Evolutionary conservation across 2,113 vertebrate genomes (phyloP), one percentile per base, ranked within the genome.

Genomic region (human): DNA sequence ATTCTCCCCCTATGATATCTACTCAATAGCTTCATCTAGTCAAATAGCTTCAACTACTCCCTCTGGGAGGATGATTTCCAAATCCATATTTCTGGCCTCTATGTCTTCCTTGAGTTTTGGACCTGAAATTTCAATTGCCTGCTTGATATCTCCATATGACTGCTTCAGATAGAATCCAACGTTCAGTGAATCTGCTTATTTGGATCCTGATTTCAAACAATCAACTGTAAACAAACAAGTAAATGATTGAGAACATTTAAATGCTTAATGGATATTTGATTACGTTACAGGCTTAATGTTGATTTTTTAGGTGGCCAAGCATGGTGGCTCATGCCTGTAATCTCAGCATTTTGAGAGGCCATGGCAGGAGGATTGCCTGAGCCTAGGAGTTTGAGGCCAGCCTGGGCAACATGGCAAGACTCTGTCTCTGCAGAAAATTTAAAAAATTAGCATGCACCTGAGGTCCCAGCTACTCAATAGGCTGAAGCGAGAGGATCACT

Each of bases 81-180:
- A 75, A 94, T 59, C 66, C 48, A 2, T 82, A 91, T 94, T 82
- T 91, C 88, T 96, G 70, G 48, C 32, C 25, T 59, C 70, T 89
- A 73, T 35, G 2, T 80, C 64, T 93, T 95, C 23, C 32, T 91
- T 85, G 81, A 86, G 25, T 86, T 96, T 96, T 90, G n/a, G 52
- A 75, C 81, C 55, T 38, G 0, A 70, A 38, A 90, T 94, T 80
- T 90, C 52, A 66, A 5, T 86, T 86, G 35, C 40, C 52, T 83
- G 68, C 30, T 90, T 93, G 79, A 68, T 84, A 90, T 64, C 9
- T 72, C n/a, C 55, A 52, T 79, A 27, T 89, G 59, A n/a, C 52
- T 79, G 43, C 55, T 85, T 95, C 38, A 95, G 70, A 76, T 22
- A 68, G 70, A 76, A 55, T 86, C 73, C 43, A 78, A 57, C 13